Base-by-base conservation (phyloP, 1,140 invertebrate genomes). In the Wiebesia pumilae region DNA sequence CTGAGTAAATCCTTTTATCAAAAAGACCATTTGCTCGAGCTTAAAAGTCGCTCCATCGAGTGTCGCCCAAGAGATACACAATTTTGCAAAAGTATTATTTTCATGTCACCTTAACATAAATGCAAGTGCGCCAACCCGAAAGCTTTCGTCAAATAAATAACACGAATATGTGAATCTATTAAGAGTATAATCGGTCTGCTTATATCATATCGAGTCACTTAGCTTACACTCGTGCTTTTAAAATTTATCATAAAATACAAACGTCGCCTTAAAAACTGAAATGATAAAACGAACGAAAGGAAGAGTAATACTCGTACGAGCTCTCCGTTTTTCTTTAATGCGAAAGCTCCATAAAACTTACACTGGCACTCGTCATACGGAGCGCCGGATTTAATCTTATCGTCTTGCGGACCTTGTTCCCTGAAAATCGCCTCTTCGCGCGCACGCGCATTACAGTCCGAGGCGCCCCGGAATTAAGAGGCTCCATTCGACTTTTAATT, bases 401-500 rank as follows among this genome's bases (percentile, higher is more conserved):
- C 51, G 51, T 54, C 19, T 54, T 16, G n/a, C n/a, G 62, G 27
- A 6, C 62, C 62, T 65, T 10, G 58, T 43, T 67, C 62, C 12
- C 38, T 67, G 58, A 67, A 67, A 43, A 67, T 81, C 21, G 62
- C 38, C 7, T 38, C 24, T 2, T 12, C 51, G 33, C 0, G 30
- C 51, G 51, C n/a, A 1, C 30, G 77, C 12, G 43, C 14, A 47
- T 14, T 14, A 47, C 43, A 47, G 43, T 6, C 43, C 43, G 16
- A 38, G 71, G 47, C 47, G 77, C 47, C 47, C 19, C 65, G 40
- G 38, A 71, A 71, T 82, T 71, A 71, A 82, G 38, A 47, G 65
- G 62, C 80, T n/a, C 62, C 10, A 3, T 9, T 14, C 80, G 43
- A 71, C n/a, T 54, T 12, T 67, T 69, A 81, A 81, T 81, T 67